These are phyloP conservation scores for Drosophila paracracens DNA, from an alignment of 2,888 invertebrate species.

Conservation along the genomic window DNA sequence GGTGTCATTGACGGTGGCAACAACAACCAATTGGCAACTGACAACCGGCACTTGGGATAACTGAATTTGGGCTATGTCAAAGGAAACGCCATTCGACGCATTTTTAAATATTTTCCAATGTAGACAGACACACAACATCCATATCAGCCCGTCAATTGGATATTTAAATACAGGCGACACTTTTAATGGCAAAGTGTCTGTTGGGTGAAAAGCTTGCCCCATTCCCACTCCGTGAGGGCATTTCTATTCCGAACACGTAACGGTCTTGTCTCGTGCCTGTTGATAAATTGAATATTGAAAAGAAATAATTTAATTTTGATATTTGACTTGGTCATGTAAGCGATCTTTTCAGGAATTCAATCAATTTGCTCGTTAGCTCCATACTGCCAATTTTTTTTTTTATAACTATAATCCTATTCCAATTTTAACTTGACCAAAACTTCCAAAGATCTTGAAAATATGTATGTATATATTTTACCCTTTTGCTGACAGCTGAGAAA, in stretches of 20 bases:
- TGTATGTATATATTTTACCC: not conserved
- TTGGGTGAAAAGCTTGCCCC: slow-evolving; percentile 14
- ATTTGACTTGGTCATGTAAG: slow-evolving; percentile 36
- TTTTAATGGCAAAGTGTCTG: slow-evolving; percentile 72
- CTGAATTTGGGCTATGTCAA: slow-evolving; percentile 64
- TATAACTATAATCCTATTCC: not conserved
- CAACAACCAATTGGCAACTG: slow-evolving; percentile 45
- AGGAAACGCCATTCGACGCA: slow-evolving; percentile 43
- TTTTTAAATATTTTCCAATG: slow-evolving; percentile 74
- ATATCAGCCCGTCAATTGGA: slow-evolving; percentile 62
- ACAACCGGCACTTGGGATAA: slow-evolving; percentile 54
- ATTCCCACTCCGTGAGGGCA: slow-evolving; percentile 12
- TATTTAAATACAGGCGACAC: slow-evolving; percentile 81
- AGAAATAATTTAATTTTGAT: slow-evolving; percentile 82
- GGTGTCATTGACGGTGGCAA: slow-evolving; percentile 75
- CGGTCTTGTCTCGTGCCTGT: slow-evolving; percentile 59
- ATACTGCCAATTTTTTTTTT: not conserved
- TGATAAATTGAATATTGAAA: slow-evolving; percentile 84
- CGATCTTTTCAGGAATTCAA: slow-evolving; percentile 14
- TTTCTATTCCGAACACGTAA: slow-evolving; percentile 80
- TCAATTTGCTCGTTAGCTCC: slow-evolving; percentile 12
- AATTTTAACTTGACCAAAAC: slow-evolving; percentile 2
- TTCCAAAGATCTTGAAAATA: not conserved
- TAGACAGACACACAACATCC: slow-evolving; percentile 8
- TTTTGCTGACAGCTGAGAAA: not conserved